Percentiles rank a stretch among this genome's conserved stretches.
phyloP scores from a whole-genome alignment of 2,888 invertebrate genomes.

The Dasypolia templi region DNA sequence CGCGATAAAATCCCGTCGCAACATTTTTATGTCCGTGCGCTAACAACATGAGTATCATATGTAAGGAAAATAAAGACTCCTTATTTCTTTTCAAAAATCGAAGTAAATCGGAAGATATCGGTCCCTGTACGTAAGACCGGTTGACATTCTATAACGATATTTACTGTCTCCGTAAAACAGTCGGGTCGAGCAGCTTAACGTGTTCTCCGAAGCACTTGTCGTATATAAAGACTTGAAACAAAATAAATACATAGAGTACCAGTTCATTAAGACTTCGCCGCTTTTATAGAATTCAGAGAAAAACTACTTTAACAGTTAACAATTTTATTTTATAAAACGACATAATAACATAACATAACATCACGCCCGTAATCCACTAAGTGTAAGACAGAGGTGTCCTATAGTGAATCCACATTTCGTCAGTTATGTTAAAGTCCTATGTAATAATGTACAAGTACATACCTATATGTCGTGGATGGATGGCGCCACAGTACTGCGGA shows the following conservation, averaged over 20 bases:
- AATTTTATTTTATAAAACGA: neutral
- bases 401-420: neutral
- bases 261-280: neutral
- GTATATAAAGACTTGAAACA: constrained; percentile 11
- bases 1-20: too few species aligned
- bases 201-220: constrained; percentile 29
- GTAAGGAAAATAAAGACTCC: too few species aligned
- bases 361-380: neutral
- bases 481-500: too few species aligned
- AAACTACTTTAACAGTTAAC: neutral
- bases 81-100: neutral
- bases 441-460: too few species aligned
- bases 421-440: neutral
- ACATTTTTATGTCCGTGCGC: too few species aligned
- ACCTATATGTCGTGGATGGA: too few species aligned
- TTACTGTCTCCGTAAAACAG: constrained; percentile 42
- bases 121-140: neutral
- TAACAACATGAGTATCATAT: too few species aligned
- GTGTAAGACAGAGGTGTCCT: neutral
- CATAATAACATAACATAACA: neutral
- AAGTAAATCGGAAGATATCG: constrained; percentile 5
- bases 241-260: neutral
- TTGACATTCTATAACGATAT: constrained; percentile 31
- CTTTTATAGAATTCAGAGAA: neutral
- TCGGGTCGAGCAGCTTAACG: constrained; percentile 6